Evolutionary conservation across 2,888 invertebrate species (phyloP).

Genomic region (Panzeria rudis): DNA sequence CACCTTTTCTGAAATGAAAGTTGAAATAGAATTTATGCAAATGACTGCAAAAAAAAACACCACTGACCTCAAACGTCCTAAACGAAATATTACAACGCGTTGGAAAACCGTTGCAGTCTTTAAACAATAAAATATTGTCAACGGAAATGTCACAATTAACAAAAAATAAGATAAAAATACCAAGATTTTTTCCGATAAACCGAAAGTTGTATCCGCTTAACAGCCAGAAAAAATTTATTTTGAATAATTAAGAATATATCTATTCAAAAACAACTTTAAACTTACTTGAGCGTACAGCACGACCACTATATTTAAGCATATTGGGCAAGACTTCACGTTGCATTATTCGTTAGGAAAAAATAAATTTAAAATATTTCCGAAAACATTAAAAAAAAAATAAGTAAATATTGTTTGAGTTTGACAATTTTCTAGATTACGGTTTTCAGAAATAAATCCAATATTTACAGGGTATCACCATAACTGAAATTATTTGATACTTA

Average conservation of each 20-base stretch:
- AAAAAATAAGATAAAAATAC: conserved; percentile 75
- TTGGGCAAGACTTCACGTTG: conserved; percentile 40
- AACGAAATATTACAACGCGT: conserved; percentile 86
- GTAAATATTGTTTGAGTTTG: not conserved
- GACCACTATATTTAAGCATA: not conserved
- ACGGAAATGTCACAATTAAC: conserved; percentile 77
- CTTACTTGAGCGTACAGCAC: conserved; percentile 47
- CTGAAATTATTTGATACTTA: too few species aligned
- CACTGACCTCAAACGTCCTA: conserved; percentile 84
- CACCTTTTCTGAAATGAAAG: conserved; percentile 80
- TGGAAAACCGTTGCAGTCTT: conserved; percentile 86
- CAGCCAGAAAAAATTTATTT: not conserved
- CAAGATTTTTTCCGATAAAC: conserved; percentile 73
- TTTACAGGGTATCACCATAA: too few species aligned
- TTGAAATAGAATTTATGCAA: not conserved
- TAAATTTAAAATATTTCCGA: not conserved
- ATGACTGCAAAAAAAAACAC: not conserved
- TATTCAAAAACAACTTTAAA: not conserved
- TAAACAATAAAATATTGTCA: conserved; percentile 77
- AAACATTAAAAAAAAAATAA: not conserved
- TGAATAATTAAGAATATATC: not conserved
- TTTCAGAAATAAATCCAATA: too few species aligned
- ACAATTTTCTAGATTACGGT: not conserved
- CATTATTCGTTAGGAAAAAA: conserved; percentile 25
- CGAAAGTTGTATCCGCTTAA: conserved; percentile 51